Conservation (phyloP, 2,113 vertebrate genomes). For the Siniperca chuatsi region DNA sequence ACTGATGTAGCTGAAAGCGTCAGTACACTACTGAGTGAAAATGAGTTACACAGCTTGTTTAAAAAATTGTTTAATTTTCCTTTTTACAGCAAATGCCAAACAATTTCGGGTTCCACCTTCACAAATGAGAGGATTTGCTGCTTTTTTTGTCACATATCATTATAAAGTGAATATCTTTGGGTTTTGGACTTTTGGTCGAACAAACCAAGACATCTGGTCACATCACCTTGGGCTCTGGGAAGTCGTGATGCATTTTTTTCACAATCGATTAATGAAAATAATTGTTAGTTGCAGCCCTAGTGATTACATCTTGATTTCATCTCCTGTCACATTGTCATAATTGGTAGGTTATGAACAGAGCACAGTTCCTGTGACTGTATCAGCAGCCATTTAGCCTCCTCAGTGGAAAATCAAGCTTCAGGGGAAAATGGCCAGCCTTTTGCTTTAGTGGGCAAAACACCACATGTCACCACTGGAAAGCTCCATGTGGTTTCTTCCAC, state of each 20-base stretch:
- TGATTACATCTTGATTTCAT: slow-evolving; percentile 6
- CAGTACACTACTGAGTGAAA: no score
- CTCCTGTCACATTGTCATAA: neutral
- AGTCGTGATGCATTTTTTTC: neutral
- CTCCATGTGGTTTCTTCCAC: slow-evolving; percentile 42
- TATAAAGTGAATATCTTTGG: neutral
- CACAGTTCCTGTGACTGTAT: slow-evolving; percentile 26
- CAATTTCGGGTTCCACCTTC: neutral
- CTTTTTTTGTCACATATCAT: neutral
- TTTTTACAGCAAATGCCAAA: neutral
- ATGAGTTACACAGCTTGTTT: no score
- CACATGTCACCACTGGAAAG: slow-evolving; percentile 45
- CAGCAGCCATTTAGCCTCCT: slow-evolving; percentile 19
- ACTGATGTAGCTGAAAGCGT: neutral
- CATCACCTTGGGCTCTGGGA: neutral
- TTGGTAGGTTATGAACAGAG: neutral
- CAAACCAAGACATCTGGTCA: neutral
- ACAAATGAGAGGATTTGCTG: no score
- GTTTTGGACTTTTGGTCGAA: neutral
- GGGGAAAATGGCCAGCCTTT: neutral
- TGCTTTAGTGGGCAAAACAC: slow-evolving; percentile 3
- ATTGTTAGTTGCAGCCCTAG: neutral
- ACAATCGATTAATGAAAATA: neutral
- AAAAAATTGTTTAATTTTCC: no score
- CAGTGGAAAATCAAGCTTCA: slow-evolving; percentile 27